Base-by-base conservation (phyloP, 1,140 invertebrate species). In the Oncopeltus fasciatus region DNA sequence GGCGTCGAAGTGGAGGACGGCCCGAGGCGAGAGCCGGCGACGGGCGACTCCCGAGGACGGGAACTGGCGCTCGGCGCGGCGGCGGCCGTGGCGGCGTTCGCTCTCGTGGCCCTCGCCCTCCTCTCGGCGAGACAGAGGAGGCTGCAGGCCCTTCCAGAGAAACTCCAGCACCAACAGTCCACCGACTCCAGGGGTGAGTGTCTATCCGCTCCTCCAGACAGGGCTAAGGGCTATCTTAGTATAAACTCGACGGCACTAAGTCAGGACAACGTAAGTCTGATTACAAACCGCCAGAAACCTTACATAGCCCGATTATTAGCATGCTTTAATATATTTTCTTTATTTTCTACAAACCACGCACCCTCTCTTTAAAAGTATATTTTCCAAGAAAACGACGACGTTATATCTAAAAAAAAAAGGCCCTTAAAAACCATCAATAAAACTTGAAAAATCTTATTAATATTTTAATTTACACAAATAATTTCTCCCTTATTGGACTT, bases 1-100 rank as follows among this genome's bases (percentile, higher is more conserved):
- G 57, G n/a, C 11, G 61, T 63, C 38, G 61, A 63, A 43, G 44
- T 53, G 57, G 53, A 46, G 20, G 61, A 63, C 2, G 28, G 56
- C 0, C 51, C 33, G 1, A 5, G 53, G 18, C 14, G 56, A 20
- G 49, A 53, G 24, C 49, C 49, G 2, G 20, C 49, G 4, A 9
- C 21, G 9, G 51, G 46, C 0, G 14, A 14, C 5, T 38, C 31
- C 5, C 18, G 3, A 14, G 28, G 29, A 1, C 24, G 28, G 56
- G 61, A 63, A 33, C 31, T 63, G 18, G 38, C 21, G 2, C 44
- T 63, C 20, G 61, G 61, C 1, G 56, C 38, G 16, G 38, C 49
- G 2, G 53, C 61, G 2, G 61, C 61, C 27, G 14, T 63, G 47
- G 56, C 38, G n/a, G 33, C 59, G 16, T 63, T 63, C 24, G 49